Conservation (phyloP, 1,140 invertebrate genomes). For the Papilio machaon region DNA sequence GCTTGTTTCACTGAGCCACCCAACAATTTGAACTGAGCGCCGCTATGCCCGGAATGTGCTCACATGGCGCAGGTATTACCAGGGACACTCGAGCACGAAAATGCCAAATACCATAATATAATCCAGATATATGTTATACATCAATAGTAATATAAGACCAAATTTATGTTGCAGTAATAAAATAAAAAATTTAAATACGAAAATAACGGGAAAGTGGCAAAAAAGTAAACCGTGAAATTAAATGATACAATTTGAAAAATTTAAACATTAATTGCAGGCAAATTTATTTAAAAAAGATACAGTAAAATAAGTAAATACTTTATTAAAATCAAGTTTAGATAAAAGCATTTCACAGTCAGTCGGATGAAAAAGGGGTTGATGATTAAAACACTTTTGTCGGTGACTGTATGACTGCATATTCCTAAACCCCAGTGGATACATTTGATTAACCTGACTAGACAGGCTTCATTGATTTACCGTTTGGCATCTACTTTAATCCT, state of each 20-base stretch:
- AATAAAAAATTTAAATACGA: too few relatives aligned
- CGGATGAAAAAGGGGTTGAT: neutral
- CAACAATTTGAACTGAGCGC: conserved; percentile 49
- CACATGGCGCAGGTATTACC: conserved; percentile 53
- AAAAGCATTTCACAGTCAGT: neutral
- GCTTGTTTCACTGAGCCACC: conserved; percentile 47
- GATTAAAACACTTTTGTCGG: conserved; percentile 36
- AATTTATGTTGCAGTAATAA: neutral
- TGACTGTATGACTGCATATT: conserved; percentile 63
- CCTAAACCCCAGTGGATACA: conserved; percentile 74
- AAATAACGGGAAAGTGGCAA: neutral
- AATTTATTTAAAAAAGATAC: neutral
- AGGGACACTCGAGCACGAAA: conserved; percentile 46
- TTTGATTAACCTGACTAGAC: conserved; percentile 82
- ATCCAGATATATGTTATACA: neutral
- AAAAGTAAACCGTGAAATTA: neutral
- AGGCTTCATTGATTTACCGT: conserved; percentile 80
- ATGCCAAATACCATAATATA: conserved; percentile 36
- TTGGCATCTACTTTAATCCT: conserved; percentile 78
- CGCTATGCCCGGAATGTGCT: conserved; percentile 68
- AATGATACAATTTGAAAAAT: neutral
- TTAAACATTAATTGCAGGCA: neutral
- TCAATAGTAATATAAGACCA: neutral
- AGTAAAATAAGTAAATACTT: neutral
- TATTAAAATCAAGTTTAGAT: neutral